Percentiles rank a stretch among this genome's conserved stretches.
Evolutionary conservation across 2,888 invertebrate genomes (phyloP).

Genomic region (Siphonodentalium dalli): DNA sequence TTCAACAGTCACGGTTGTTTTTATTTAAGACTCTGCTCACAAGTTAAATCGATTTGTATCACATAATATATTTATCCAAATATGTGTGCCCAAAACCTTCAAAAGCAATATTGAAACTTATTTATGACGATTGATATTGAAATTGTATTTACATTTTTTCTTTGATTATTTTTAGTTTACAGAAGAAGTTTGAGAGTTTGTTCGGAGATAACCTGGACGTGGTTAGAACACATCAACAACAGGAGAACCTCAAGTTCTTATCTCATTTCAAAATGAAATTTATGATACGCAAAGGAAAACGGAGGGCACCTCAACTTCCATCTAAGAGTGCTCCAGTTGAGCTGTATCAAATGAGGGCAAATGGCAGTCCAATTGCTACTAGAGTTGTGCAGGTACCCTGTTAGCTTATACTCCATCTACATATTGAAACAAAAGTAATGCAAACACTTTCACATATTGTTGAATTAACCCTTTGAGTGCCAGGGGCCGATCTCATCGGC

Average conservation of each 20-base stretch:
- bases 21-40: no score
- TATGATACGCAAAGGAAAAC: slow-evolving; percentile 75
- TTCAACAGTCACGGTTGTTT: no score
- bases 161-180: slow-evolving; percentile 69
- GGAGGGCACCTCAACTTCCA: slow-evolving; percentile 33
- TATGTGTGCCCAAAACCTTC: no score
- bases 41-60: no score
- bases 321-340: slow-evolving; percentile 68
- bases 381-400: slow-evolving; percentile 81
- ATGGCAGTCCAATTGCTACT: slow-evolving; percentile 92
- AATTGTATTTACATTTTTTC: no score
- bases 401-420: neutral
- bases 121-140: no score
- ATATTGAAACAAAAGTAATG: no score
- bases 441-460: no score
- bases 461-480: no score
- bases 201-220: slow-evolving; percentile 93
- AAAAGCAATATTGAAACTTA: no score
- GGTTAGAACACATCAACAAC: slow-evolving; percentile 93
- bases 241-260: slow-evolving; percentile 96
- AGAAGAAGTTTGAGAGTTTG: slow-evolving; percentile 87
- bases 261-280: slow-evolving; percentile 95
- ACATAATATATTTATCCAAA: no score
- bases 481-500: no score
- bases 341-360: slow-evolving; percentile 93